These are phyloP conservation scores for Lerema accius DNA, from an alignment of 1,140 invertebrate genomes.

Conservation along the genomic window DNA sequence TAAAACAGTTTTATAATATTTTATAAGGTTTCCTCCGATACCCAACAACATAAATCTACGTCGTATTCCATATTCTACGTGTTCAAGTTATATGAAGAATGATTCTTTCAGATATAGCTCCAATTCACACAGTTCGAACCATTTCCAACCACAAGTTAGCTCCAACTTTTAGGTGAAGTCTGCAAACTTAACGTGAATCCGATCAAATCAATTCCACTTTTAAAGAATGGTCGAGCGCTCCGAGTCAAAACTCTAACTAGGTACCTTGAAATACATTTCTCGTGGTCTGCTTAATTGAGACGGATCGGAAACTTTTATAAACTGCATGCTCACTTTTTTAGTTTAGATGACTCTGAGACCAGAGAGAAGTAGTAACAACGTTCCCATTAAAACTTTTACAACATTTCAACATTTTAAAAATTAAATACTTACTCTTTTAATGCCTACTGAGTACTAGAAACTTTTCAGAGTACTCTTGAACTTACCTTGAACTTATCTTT, in stretches of 20 bases:
- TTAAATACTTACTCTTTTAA: neutral
- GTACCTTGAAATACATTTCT: constrained; percentile 45
- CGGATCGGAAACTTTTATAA: constrained; percentile 31
- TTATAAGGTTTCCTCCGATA: neutral
- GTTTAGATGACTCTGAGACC: constrained; percentile 19
- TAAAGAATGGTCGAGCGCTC: constrained; percentile 59
- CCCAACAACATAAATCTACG: constrained; percentile 56
- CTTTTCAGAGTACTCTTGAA: neutral
- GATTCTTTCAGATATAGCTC: constrained; percentile 59
- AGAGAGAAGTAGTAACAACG: constrained; percentile 13
- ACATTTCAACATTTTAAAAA: constrained; percentile 9
- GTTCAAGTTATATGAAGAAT: constrained; percentile 62
- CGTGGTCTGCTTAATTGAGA: constrained; percentile 42
- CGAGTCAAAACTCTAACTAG: constrained; percentile 55
- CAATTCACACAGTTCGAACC: constrained; percentile 64
- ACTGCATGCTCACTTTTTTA: constrained; percentile 25
- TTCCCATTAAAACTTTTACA: constrained; percentile 21
- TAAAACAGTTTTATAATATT: neutral
- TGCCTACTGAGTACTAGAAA: too few relatives aligned
- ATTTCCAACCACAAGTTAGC: constrained; percentile 63
- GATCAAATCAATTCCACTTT: constrained; percentile 69
- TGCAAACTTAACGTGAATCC: constrained; percentile 56
- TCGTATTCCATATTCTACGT: constrained; percentile 56
- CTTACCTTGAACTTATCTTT: neutral
- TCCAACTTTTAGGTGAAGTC: constrained; percentile 57